Evolutionary conservation across 2,113 vertebrate genomes (phyloP), one percentile per base, ranked within the genome.

Genomic region (Megaceryle torquata): DNA sequence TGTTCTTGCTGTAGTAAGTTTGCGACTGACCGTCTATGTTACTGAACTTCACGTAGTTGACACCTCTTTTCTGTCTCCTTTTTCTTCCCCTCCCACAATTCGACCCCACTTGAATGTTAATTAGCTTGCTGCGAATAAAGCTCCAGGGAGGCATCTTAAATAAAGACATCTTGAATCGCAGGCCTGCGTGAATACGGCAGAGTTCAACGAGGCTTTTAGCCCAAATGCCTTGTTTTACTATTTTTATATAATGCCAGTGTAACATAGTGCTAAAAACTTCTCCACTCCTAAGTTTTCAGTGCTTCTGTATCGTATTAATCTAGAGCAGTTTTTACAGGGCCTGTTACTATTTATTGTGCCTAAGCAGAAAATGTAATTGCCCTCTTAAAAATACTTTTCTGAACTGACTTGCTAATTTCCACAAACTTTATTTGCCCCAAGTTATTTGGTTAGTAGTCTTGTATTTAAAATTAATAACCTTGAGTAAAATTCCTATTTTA

Each of bases 61-160:
- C 91, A 91, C 86, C 86, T 95, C 48, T 69, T 75, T 77, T 70
- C 91, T 72, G 65, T 74, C 61, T 95, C 21, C 68, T 90, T 83
- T 78, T 83, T 75, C 53, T 86, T 53, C 57, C 69, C 53, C 74
- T 92, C 89, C 89, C 93, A 95, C 92, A 84, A 35, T 95, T 97
- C 33, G 22, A 65, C 91, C 72, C 88, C 91, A 71, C 96, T 97
- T 87, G 82, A 94, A 97, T 97, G 96, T 96, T 98, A 97, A 98
- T 98, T 97, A 97, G 92, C 80, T 98, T 43, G 77, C 77, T 85
- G 39, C 4, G 15, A 96, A 89, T 89, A 96, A 94, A 90, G 89
- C 95, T 93, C 96, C 54, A 82, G 96, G 95, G 95, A 97, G 91
- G 80, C 10, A 6, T 46, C 56, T 96, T 71, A 94, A 94, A 95